Evolutionary conservation across 2,113 vertebrate genomes (phyloP), one percentile per base, ranked within the genome.

Genomic region (Lanius ludovicianus): DNA sequence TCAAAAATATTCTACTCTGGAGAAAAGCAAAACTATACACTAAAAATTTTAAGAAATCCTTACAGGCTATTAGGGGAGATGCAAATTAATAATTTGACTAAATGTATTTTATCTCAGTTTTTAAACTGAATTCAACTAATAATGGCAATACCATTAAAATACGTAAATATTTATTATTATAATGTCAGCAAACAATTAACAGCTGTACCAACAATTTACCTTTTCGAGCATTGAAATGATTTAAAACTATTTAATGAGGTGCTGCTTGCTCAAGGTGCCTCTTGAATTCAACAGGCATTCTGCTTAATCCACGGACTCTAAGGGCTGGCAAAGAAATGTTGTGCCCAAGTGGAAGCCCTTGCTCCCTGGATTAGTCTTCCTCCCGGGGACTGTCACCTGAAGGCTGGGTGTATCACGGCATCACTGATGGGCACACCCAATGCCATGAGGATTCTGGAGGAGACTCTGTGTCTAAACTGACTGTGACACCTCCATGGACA

Each of bases 371-470:
- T 22, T 0, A 8, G 5, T 31, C 17, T 55, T 42, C 30, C 11
- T 53, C 18, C 10, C 41, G 59, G 28, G 67, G 12, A 78, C n/a
- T 4, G 1, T 10, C 17, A 4, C 46, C 81, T 31, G 46, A 57
- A 94, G 70, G 46, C 28, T 20, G 11, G 10, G 31, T 11, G 56
- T 18, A 6, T 55, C 24, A 4, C 0, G 1, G 62, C 41, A 31
- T 10, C 65, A 59, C 31, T 17, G 62, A 87, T 3, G 5, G 1
- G 2, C 35, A 62, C 55, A 57, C 7, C 31, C 10, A 50, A 0
- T 1, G 23, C 10, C 37, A 47, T 0, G 0, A 3, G 9, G n/a
- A n/a, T 30, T 59, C 53, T 35, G 50, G 21, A 76, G 50, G 23
- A 64, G 53, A 33, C 16, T 52, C 55, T 8, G 14, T 11, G 41